These are phyloP conservation scores for Pseudorhiza aurosa DNA, from an alignment of 30 jellyfish, hydroid and myxozoan genomes.

Conservation along the genomic window DNA sequence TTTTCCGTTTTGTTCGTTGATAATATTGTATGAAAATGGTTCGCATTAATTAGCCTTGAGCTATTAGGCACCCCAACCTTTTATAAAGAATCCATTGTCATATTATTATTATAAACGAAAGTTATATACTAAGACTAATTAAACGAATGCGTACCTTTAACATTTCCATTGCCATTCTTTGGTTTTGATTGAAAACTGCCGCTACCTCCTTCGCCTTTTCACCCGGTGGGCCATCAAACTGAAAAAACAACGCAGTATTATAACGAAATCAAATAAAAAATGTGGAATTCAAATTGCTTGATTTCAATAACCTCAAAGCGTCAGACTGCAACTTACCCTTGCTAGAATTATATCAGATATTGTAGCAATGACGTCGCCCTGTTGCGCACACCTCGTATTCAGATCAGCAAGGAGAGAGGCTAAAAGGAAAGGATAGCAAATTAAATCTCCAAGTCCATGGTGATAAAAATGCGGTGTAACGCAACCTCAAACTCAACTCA, in stretches of 20 bases:
- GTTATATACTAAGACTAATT: too few relatives aligned
- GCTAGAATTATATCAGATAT: conserved; percentile 87
- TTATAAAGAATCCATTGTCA: too few relatives aligned
- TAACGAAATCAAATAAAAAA: too few relatives aligned
- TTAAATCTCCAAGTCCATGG: not conserved
- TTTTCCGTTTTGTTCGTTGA: too few relatives aligned
- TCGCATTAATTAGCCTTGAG: too few relatives aligned
- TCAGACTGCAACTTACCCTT: conserved; percentile 83
- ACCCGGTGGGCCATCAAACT: conserved; percentile 98
- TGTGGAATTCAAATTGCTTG: too few relatives aligned
- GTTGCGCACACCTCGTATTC: conserved; percentile 82
- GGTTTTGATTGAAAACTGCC: conserved; percentile 80
- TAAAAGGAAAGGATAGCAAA: conserved; percentile 8
- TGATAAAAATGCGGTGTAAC: too few relatives aligned
- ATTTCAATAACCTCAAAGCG: too few relatives aligned
- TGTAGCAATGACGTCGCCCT: conserved; percentile 75
- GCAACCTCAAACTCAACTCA: too few relatives aligned
- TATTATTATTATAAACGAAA: too few relatives aligned
- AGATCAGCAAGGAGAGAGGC: conserved; percentile 93
- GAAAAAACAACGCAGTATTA: not conserved
- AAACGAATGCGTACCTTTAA: conserved; percentile 91
- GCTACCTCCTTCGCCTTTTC: conserved; percentile 86
- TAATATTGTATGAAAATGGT: too few relatives aligned
- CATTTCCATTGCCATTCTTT: conserved; percentile 82
- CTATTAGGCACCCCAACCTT: too few relatives aligned